phyloP scores from a whole-genome alignment of 2,113 vertebrate genomes.

The Lagopus muta region DNA sequence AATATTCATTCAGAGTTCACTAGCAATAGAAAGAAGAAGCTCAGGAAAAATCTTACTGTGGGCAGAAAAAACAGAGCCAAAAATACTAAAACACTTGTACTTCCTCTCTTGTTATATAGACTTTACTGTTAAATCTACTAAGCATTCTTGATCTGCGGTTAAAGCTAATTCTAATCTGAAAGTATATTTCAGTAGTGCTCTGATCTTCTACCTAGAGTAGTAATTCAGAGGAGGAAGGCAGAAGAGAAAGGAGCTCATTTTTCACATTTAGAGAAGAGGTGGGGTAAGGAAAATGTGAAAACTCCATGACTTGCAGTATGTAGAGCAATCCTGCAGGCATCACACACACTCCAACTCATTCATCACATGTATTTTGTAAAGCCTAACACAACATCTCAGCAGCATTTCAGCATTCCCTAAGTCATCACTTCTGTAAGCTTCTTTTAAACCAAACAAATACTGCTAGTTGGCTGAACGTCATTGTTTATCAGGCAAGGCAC shows the following conservation, averaged over 20 bases:
- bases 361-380: neutral
- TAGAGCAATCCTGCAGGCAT: neutral
- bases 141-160: neutral
- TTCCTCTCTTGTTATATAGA: neutral
- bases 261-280: neutral
- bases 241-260: neutral
- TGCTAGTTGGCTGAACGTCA: neutral
- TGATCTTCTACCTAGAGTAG: neutral
- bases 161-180: neutral
- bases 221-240: neutral
- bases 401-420: neutral
- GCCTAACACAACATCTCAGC: neutral
- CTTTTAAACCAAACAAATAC: neutral
- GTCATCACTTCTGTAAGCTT: neutral
- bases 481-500: neutral
- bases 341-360: neutral
- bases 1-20: neutral
- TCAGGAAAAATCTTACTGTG: neutral
- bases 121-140: neutral
- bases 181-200: neutral
- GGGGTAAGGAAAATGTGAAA: neutral
- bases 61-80: neutral
- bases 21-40: neutral
- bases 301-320: neutral
- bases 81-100: neutral